Base-by-base conservation (phyloP, 2,888 invertebrate species). In the Palloptera scutellata region DNA sequence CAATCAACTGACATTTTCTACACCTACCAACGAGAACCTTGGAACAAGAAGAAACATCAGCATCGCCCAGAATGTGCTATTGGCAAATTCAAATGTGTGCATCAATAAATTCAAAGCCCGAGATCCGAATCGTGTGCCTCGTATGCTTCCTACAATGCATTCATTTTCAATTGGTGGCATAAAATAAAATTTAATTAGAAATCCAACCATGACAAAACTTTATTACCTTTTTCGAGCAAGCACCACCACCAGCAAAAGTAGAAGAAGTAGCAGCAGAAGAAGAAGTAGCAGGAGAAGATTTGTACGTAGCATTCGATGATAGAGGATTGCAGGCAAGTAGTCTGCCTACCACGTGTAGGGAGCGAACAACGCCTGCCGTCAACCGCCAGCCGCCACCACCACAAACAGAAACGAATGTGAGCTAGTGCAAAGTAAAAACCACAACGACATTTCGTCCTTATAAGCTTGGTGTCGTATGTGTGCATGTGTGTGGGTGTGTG, bases 1-100 rank as follows among this genome's bases (percentile, higher is more conserved):
- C 79, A 79, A 78, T 78, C 78, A 78, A 77, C 75, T 73, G 77
- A 79, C 73, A 77, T 78, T 78, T 78, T 75, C 75, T 77, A 78
- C 78, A 78, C 79, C 75, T 15, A 15, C 15, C 48, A 48, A 30
- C 30, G 30, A 30, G 30, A 30, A 30, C 30, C 30, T 30, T 30
- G 30, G 30, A 30, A 6, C 30, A 30, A 30, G 3, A 2, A 30
- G 30, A 30, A 30, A 30, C 30, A 30, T 30, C 6, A 30, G 30
- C 30, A 30, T 30, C 30, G 30, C 30, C 30, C 30, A 30, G 30
- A 30, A 30, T 30, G 30, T 30, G 30, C 3, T 30, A 30, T 30
- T 30, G 30, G 6, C 6, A 30, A 30, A 30, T 30, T 30, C 30
- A 30, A 30, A 30, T 30, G 30, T 30, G 30, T 30, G 30, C 30